A percentile compares a stretch with the other conserved stretches of the same genome.
phyloP scores from a whole-genome alignment of 2,888 invertebrate species.

The Metacarcinus magister region DNA sequence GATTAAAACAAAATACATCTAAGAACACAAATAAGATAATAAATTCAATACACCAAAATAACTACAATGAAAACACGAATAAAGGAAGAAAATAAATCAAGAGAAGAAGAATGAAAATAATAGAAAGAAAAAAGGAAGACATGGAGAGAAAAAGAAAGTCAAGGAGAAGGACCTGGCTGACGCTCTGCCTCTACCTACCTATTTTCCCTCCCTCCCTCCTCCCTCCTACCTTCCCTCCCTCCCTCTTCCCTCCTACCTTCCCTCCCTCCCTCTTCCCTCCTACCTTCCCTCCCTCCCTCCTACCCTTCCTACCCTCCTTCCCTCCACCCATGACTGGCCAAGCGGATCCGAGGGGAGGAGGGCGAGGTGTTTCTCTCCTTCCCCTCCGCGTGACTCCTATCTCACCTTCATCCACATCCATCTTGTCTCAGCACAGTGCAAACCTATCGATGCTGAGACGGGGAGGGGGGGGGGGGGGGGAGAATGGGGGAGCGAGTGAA shows the following conservation, averaged over 20 bases:
- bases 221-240: too few relatives aligned
- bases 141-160: background rate
- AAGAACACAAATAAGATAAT: background rate
- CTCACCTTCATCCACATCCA: constrained; percentile 29
- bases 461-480: background rate
- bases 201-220: too few relatives aligned
- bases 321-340: constrained; percentile 21
- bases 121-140: background rate
- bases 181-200: background rate
- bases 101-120: background rate
- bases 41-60: background rate
- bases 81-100: background rate
- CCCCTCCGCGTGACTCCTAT: constrained; percentile 30
- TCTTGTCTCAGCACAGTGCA: background rate
- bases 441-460: background rate
- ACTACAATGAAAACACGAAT: background rate
- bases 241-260: background rate
- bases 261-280: background rate
- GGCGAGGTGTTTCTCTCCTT: background rate
- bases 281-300: background rate
- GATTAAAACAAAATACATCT: background rate
- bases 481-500: background rate
- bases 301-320: background rate
- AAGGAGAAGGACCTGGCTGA: background rate
- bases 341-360: background rate